These are phyloP conservation scores for Tragelaphus buxtoni DNA, from an alignment of 2,113 vertebrate species.

Conservation along the genomic window DNA sequence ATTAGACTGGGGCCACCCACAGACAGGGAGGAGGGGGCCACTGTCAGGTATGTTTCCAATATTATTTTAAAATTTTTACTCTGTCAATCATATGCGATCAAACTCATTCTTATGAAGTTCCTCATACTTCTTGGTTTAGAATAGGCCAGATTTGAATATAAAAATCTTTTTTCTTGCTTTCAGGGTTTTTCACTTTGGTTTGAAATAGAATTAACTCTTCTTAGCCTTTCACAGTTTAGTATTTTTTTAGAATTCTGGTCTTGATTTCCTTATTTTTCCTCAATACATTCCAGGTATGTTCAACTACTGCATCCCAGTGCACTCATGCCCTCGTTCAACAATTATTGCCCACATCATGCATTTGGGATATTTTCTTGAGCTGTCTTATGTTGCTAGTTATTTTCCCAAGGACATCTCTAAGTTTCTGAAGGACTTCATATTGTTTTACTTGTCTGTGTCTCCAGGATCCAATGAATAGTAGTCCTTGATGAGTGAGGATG, in stretches of 20 bases:
- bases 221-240: neutral
- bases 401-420: neutral
- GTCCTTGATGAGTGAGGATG: neutral
- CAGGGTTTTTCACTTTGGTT: neutral
- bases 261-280: neutral
- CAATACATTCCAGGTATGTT: accelerated
- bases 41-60: neutral
- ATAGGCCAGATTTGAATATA: neutral
- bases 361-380: neutral
- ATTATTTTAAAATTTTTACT: slow-evolving; percentile 54
- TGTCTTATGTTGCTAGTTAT: neutral
- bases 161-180: slow-evolving; percentile 1
- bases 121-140: slow-evolving; percentile 8
- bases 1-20: slow-evolving; percentile 54
- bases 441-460: neutral
- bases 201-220: neutral
- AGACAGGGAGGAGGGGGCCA: neutral
- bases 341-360: neutral
- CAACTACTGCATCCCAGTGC: accelerated
- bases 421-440: neutral
- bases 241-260: neutral
- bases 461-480: neutral
- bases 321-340: neutral
- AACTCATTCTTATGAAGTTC: slow-evolving; percentile 34
- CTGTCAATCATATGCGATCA: slow-evolving; percentile 23